Percentiles rank a stretch among this genome's conserved stretches.
phyloP scores from a whole-genome alignment of 2,888 invertebrate genomes.

The Criorhina ranunculi region DNA sequence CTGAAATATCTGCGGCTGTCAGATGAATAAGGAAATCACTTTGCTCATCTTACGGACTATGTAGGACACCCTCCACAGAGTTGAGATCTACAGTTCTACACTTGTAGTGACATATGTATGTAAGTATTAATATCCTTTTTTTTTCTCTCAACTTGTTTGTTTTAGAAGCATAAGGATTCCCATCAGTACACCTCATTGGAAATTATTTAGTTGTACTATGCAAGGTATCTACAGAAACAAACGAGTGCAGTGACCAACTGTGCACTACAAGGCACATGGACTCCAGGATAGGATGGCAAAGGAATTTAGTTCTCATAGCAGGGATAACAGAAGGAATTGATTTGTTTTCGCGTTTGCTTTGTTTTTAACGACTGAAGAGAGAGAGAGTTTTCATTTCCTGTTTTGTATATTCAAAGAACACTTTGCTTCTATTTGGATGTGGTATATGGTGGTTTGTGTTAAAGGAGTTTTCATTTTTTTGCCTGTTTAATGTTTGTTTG shows the following conservation, averaged over 20 bases:
- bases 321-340: conserved; percentile 36
- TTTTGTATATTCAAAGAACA: conserved; percentile 33
- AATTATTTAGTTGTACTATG: not conserved
- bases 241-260: conserved; percentile 45
- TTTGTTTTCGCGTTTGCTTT: conserved; percentile 49
- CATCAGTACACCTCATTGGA: conserved; percentile 48
- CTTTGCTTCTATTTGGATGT: conserved; percentile 32
- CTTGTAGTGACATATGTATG: conserved; percentile 30
- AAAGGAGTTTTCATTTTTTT: conserved; percentile 29
- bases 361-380: conserved; percentile 6
- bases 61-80: conserved; percentile 45
- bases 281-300: conserved; percentile 1
- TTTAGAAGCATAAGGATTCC: conserved; percentile 47
- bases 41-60: conserved; percentile 20
- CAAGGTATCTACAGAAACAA: conserved; percentile 4
- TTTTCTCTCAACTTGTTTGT: conserved; percentile 51
- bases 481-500: conserved; percentile 9
- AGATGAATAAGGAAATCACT: conserved; percentile 45
- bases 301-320: conserved; percentile 52
- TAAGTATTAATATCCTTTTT: conserved; percentile 43
- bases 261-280: conserved; percentile 9
- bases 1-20: conserved; percentile 42
- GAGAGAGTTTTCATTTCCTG: conserved; percentile 52
- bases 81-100: not conserved
- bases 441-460: conserved; percentile 16